Percentiles rank a stretch among this genome's conserved stretches.
phyloP scores from a whole-genome alignment of 53 echinoderm and acorn worm species.

The Henricia sp. region DNA sequence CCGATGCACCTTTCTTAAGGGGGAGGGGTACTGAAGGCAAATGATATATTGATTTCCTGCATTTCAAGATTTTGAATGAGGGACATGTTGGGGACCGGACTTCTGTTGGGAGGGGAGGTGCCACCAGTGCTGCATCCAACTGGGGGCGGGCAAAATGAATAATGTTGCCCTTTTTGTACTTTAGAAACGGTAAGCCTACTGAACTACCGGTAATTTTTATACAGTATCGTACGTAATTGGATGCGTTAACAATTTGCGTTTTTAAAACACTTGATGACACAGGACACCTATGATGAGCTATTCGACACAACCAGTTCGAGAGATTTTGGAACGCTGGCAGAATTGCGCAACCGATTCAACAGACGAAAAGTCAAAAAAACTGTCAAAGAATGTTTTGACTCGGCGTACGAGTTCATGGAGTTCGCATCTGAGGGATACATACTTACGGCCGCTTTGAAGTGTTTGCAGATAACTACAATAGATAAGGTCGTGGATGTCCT shows the following conservation, averaged over 20 bases:
- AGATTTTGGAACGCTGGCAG: constrained; percentile 3
- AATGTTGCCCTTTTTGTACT: background rate
- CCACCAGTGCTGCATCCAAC: background rate
- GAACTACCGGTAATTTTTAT: background rate
- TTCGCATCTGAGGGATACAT: background rate
- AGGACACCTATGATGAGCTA: constrained; percentile 10
- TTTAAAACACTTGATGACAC: background rate
- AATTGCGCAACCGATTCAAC: constrained; percentile 15
- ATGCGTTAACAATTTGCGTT: background rate
- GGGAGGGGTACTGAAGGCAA: constrained; percentile 2
- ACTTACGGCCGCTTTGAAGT: background rate
- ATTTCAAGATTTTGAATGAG: constrained; percentile 1
- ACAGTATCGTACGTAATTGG: background rate
- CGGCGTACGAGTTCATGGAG: constrained; percentile 3
- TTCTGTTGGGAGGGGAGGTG: background rate
- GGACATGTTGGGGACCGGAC: background rate
- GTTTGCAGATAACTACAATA: background rate
- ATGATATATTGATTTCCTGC: constrained; percentile 4
- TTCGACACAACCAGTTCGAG: constrained; percentile 2
- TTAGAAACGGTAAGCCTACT: background rate
- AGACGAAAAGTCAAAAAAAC: background rate
- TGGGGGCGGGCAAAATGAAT: background rate
- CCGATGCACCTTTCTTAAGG: constrained; percentile 1
- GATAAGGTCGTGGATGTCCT: background rate
- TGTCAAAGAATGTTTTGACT: constrained; percentile 8